Base-by-base conservation (phyloP, 1,140 invertebrate species). In the Sitobion miscanthi region DNA sequence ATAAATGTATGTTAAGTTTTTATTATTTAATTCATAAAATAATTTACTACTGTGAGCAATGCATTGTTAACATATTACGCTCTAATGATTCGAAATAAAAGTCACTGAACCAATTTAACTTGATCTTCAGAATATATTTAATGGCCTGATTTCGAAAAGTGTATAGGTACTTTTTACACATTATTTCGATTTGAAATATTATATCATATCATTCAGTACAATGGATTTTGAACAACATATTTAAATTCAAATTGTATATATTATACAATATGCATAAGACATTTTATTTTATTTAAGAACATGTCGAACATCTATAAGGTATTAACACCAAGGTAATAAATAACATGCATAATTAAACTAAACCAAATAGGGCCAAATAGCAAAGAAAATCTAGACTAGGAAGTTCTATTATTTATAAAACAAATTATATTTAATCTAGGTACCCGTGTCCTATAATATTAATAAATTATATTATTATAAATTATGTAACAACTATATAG, bases 81-180 rank as follows among this genome's bases (percentile, higher is more conserved):
- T 91, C 90, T 91, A 83, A n/a, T 83, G 69, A 91, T 91, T 83
- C 83, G 20, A 49, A 49, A 20, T 1, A 35, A 82, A 91, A 82
- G 35, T 38, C 45, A 91, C 23, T 82, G n/a, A 83, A 91, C 69
- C 45, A 82, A 82, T 91, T 52, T 91, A 91, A 49, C 49, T 89
- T 9, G 49, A 52, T 54, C 35, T 89, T 54, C 49, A 38, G 8
- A 54, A 23, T 54, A 88, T 88, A 23, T 88, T 54, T 89, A 54
- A 54, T 89, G 49, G 87, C 23, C 4, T 49, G 45, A 47, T 87
- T n/a, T 77, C 30, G 8, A 45, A 87, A 87, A 42, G 45, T 25
- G 21, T 25, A 45, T 5, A 54, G 11, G 11, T 11, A 62, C 3
- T 42, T 85, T 25, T 20, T 30, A 42, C 20, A 85, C 4, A 85